Percentiles rank a stretch among this genome's conserved stretches.
Conservation (phyloP, 2,888 invertebrate species). For the Eupithecia insigniata region DNA sequence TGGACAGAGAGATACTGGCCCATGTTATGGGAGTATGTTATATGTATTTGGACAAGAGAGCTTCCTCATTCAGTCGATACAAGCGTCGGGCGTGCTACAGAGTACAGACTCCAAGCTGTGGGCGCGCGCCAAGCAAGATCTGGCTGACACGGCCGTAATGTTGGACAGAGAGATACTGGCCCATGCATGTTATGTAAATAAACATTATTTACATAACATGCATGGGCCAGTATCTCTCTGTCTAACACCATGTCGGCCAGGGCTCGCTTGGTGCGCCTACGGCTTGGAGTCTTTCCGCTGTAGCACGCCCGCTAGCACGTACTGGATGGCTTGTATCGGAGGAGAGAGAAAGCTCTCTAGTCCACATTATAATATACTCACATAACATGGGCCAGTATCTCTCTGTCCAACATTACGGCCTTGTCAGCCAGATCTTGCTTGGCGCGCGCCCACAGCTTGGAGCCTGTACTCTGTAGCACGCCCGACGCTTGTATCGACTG, state of each 20-base stretch:
- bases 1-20: slow-evolving; percentile 55
- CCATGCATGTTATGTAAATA: slow-evolving; percentile 66
- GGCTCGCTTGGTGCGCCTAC: slow-evolving; percentile 51
- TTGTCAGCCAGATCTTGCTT: slow-evolving; percentile 47
- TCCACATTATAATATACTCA: slow-evolving; percentile 50
- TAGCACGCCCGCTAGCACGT: slow-evolving; percentile 76
- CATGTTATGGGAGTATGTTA: slow-evolving; percentile 62
- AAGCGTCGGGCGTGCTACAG: slow-evolving; percentile 79
- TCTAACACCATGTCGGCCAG: slow-evolving; percentile 54
- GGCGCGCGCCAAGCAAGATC: slow-evolving; percentile 47
- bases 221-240: slow-evolving; percentile 55
- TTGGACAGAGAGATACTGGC: slow-evolving; percentile 55
- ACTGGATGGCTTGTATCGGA: slow-evolving; percentile 84
- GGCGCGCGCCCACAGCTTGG: slow-evolving; percentile 52
- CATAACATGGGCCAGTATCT: slow-evolving; percentile 62
- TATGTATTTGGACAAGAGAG: slow-evolving; percentile 38
- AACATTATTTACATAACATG: slow-evolving; percentile 65
- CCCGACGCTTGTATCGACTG: slow-evolving; percentile 85
- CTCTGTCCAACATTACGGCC: slow-evolving; percentile 51
- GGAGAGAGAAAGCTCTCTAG: slow-evolving; percentile 57
- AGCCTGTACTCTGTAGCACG: slow-evolving; percentile 53
- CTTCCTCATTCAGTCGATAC: slow-evolving; percentile 80
- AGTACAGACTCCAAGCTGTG: slow-evolving; percentile 44
- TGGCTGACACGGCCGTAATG: slow-evolving; percentile 49
- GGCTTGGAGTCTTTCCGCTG: slow-evolving; percentile 27